Conservation (phyloP, 2,797 vertebrate genomes). For the Xiphophorus birchmanni region DNA sequence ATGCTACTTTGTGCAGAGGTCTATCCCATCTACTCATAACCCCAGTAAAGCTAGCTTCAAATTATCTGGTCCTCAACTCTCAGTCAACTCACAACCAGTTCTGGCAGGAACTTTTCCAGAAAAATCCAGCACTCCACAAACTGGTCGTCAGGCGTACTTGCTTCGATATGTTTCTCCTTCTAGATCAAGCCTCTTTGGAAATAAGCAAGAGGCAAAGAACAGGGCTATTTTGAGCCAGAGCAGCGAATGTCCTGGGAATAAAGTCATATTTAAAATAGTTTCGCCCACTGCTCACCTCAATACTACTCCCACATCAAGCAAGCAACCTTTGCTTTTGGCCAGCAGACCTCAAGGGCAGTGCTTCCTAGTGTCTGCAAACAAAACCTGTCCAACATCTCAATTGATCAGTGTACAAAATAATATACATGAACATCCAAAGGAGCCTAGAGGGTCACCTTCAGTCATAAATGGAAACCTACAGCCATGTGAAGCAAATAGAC, state of each 20-base stretch:
- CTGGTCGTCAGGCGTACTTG: slow-evolving; percentile 82
- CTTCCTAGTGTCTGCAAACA: slow-evolving; percentile 80
- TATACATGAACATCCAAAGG: slow-evolving; percentile 58
- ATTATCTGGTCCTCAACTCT: slow-evolving; percentile 61
- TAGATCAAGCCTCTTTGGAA: slow-evolving; percentile 76
- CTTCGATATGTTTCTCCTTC: slow-evolving; percentile 81
- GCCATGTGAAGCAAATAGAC: slow-evolving; percentile 59
- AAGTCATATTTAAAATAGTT: slow-evolving; percentile 82
- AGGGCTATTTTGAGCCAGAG: slow-evolving; percentile 54
- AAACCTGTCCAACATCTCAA: slow-evolving; percentile 57
- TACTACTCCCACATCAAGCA: slow-evolving; percentile 60
- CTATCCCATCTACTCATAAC: slow-evolving; percentile 68
- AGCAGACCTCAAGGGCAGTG: slow-evolving; percentile 80
- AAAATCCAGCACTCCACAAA: slow-evolving; percentile 68
- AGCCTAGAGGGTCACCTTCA: slow-evolving; percentile 47
- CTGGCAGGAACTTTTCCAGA: slow-evolving; percentile 72
- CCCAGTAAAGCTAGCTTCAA: slow-evolving; percentile 54
- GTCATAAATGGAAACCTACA: slow-evolving; percentile 50
- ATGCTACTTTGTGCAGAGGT: slow-evolving; percentile 81
- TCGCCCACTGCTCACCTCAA: slow-evolving; percentile 72
- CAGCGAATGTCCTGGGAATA: slow-evolving; percentile 72
- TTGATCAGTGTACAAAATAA: slow-evolving; percentile 58
- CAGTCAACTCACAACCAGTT: slow-evolving; percentile 67
- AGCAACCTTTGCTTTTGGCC: slow-evolving; percentile 79
- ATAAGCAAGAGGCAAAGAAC: slow-evolving; percentile 71